Conservation (phyloP, 2,797 vertebrate genomes). For the Pagetopsis macropterus region DNA sequence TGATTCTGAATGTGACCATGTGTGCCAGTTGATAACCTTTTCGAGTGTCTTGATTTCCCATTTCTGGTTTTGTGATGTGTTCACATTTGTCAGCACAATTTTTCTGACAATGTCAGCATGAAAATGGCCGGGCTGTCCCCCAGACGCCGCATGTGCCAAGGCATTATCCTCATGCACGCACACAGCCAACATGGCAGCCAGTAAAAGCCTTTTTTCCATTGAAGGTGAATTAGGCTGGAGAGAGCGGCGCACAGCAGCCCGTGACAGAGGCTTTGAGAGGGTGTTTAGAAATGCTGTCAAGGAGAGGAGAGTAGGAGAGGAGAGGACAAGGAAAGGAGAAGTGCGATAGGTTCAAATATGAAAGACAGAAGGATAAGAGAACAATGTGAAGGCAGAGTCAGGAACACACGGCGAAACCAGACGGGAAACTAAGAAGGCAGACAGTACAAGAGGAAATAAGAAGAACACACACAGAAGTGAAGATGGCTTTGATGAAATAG, state of each 20-base stretch:
- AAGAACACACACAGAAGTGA: not conserved
- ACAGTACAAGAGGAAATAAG: not conserved
- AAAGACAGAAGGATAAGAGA: not conserved
- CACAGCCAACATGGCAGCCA: conserved; percentile 43
- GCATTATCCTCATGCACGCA: conserved; percentile 39
- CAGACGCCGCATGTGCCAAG: conserved; percentile 25
- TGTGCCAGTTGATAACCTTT: not conserved
- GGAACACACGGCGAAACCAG: not conserved
- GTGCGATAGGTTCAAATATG: not conserved
- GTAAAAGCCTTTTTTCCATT: conserved; percentile 55
- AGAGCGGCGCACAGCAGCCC: conserved; percentile 24
- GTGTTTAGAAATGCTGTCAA: conserved; percentile 65
- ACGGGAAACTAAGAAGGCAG: not conserved
- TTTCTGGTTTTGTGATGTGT: conserved; percentile 16
- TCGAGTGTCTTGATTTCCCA: conserved; percentile 10
- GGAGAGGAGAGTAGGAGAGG: conserved; percentile 38
- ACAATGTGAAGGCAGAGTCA: not conserved
- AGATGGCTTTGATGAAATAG: not conserved
- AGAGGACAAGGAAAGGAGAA: conserved; percentile 19
- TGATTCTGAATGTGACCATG: not conserved
- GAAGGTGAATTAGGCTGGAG: conserved; percentile 58
- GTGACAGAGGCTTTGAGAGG: conserved; percentile 63
- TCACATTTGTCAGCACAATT: conserved; percentile 29
- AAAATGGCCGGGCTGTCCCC: conserved; percentile 25
- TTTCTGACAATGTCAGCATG: conserved; percentile 38